Conservation (phyloP, 2,113 vertebrate species). For the Cyanoliseus patagonus region DNA sequence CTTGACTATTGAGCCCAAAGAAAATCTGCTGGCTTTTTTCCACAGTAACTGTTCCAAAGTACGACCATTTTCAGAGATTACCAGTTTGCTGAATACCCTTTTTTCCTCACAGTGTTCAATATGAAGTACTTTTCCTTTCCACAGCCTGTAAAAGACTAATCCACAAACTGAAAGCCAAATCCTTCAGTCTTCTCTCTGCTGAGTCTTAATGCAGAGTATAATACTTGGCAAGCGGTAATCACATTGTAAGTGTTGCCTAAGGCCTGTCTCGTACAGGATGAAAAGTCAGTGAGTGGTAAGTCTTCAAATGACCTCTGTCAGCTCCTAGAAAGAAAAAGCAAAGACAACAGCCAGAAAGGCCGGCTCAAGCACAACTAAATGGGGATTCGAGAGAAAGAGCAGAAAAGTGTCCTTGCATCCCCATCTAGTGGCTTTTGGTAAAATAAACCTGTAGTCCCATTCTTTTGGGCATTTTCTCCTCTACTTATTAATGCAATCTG, state of each 20-base stretch:
- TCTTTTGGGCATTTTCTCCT: accelerated
- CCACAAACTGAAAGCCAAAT: background rate
- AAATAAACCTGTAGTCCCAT: background rate
- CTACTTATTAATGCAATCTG: background rate
- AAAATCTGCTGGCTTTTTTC: background rate
- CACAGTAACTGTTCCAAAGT: background rate
- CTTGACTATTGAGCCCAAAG: background rate
- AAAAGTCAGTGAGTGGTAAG: background rate
- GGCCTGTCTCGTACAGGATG: background rate
- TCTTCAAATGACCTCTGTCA: background rate
- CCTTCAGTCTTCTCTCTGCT: background rate
- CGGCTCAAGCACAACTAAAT: accelerated
- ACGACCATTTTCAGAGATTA: conserved; percentile 9
- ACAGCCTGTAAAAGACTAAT: background rate
- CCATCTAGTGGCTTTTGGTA: conserved; percentile 53
- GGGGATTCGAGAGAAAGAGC: background rate
- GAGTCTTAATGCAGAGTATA: background rate
- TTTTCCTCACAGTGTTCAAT: background rate
- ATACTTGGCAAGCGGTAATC: background rate
- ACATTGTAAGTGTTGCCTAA: background rate
- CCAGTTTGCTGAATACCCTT: background rate
- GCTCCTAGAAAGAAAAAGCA: background rate
- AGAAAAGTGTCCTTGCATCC: conserved; percentile 15
- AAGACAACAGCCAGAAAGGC: background rate
- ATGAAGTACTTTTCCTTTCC: conserved; percentile 2